A percentile compares a stretch with the other conserved stretches of the same genome.
These are phyloP conservation scores for Vombatus ursinus DNA, from an alignment of 2,113 vertebrate genomes.

Conservation along the genomic window DNA sequence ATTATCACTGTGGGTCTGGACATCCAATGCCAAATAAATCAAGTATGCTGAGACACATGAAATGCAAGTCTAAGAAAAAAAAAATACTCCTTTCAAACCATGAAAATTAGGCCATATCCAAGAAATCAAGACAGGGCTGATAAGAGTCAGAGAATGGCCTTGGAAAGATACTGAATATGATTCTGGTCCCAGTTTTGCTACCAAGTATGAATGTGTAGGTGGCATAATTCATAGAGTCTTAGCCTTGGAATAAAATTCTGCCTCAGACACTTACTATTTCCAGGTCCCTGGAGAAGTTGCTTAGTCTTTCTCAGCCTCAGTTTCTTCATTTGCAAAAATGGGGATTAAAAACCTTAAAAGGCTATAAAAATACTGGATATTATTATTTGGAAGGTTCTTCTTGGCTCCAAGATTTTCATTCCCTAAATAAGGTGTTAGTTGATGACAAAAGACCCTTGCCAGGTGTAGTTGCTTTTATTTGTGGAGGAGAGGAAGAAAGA, in stretches of 20 bases:
- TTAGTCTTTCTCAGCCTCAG: background rate
- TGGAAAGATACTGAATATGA: background rate
- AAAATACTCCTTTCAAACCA: background rate
- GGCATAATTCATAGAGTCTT: background rate
- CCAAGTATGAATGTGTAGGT: background rate
- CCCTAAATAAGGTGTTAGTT: background rate
- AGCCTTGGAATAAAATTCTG: background rate
- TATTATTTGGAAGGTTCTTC: background rate
- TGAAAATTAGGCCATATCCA: conserved; percentile 5
- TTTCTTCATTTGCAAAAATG: background rate
- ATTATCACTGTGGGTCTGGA: background rate
- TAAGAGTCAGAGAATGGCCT: conserved; percentile 21
- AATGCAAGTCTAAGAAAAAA: background rate
- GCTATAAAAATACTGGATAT: background rate
- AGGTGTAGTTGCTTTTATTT: background rate
- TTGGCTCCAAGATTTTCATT: background rate
- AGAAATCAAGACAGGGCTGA: conserved; percentile 9
- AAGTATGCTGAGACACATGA: background rate
- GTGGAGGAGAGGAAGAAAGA: background rate
- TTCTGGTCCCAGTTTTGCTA: background rate
- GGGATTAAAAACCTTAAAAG: background rate
- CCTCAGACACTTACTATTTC: background rate
- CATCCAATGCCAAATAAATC: background rate
- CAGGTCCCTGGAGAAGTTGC: background rate
- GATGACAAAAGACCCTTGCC: background rate